Conservation (phyloP, 2,888 invertebrate species). For the Aporophyla lueneburgensis region DNA sequence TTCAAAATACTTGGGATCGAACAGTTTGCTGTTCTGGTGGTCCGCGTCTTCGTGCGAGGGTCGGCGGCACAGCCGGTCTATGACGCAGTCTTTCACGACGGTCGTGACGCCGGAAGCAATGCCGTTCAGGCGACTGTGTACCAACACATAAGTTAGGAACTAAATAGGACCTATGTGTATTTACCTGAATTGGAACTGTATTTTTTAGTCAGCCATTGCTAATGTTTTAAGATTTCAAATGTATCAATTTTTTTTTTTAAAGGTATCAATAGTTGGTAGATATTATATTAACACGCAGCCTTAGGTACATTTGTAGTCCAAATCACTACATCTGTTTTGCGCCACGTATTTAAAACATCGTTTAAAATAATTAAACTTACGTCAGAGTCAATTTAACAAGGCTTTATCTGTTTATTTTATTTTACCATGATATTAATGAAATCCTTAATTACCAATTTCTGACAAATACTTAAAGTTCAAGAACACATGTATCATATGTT, state of each 20-base stretch:
- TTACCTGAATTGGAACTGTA: neutral
- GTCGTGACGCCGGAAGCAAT: slow-evolving; percentile 93
- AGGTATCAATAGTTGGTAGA: neutral
- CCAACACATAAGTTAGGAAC: slow-evolving; percentile 33
- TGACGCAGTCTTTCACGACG: slow-evolving; percentile 93
- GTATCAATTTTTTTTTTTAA: neutral
- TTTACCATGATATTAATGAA: neutral
- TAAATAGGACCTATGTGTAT: neutral
- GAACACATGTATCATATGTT: too few species aligned
- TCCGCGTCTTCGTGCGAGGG: slow-evolving; percentile 84
- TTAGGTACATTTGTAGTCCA: neutral
- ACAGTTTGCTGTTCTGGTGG: slow-evolving; percentile 86
- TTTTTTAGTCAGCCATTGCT: neutral
- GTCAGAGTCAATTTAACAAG: neutral
- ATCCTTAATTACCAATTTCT: too few species aligned
- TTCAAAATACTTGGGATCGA: slow-evolving; percentile 92
- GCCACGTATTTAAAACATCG: neutral
- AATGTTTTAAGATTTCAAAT: neutral
- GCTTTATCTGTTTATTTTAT: neutral
- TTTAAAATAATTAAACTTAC: too few species aligned
- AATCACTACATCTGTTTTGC: neutral
- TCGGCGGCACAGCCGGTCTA: slow-evolving; percentile 91
- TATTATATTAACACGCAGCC: neutral
- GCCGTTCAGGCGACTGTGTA: slow-evolving; percentile 92
- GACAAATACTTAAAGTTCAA: neutral